A percentile compares a stretch with the other conserved stretches of the same genome.
Evolutionary conservation across 2,797 vertebrate species (phyloP).

Genomic region (Paramormyrops hopkinsi): DNA sequence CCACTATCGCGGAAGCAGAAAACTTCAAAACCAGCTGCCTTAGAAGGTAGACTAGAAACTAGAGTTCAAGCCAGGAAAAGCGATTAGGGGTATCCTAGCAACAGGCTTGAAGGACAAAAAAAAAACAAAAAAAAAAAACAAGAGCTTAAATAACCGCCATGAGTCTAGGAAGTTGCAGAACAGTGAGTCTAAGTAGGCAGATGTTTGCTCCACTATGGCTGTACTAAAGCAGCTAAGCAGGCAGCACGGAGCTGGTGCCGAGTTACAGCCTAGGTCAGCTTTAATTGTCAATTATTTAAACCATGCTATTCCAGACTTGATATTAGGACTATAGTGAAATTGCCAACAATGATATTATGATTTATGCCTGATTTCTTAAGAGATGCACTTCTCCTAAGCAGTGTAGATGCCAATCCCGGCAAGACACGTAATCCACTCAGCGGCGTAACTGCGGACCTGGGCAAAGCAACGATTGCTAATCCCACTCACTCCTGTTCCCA

Average conservation of each 20-base stretch:
- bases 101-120: background rate
- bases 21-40: background rate
- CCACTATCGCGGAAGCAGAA: background rate
- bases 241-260: background rate
- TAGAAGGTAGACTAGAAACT: background rate
- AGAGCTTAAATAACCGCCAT: background rate
- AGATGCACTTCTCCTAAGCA: background rate
- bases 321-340: background rate
- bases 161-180: background rate
- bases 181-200: background rate
- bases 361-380: background rate
- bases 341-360: background rate
- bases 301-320: background rate
- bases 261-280: background rate
- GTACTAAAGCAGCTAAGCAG: background rate
- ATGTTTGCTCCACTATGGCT: background rate
- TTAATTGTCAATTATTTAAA: background rate
- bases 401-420: background rate
- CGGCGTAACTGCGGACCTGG: background rate
- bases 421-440: background rate
- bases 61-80: conserved; percentile 1
- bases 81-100: conserved; percentile 4
- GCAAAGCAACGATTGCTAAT: background rate
- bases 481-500: background rate
- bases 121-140: background rate